Evolutionary conservation across 2,888 invertebrate genomes (phyloP).

Genomic region (Nudaria mundana): DNA sequence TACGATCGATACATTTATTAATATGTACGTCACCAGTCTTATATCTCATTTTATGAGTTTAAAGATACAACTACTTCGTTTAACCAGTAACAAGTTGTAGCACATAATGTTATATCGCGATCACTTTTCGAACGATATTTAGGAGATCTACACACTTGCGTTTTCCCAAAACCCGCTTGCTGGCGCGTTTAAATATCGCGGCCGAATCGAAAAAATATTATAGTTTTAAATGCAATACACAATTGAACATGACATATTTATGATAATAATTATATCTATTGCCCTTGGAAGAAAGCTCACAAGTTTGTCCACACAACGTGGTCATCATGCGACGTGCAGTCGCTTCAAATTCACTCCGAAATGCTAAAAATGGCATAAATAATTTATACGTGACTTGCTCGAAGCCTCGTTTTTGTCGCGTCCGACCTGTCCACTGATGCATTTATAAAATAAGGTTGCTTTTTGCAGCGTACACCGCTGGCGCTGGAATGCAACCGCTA

Average conservation of each 20-base stretch:
- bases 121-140: no score
- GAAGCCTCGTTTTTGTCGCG: constrained; percentile 72
- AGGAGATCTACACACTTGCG: no score
- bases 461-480: constrained; percentile 71
- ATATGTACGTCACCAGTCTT: constrained; percentile 22
- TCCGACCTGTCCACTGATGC: constrained; percentile 79
- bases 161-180: no score
- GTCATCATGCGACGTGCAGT: constrained; percentile 47
- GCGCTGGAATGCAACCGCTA: constrained; percentile 78
- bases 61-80: no score
- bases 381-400: constrained; percentile 75
- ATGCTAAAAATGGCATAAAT: constrained; percentile 81
- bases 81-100: no score
- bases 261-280: no score
- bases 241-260: no score
- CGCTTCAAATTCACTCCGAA: constrained; percentile 64
- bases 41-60: neutral
- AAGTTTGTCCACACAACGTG: constrained; percentile 33
- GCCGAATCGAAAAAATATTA: no score
- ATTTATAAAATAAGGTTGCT: constrained; percentile 81
- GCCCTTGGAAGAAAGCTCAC: no score
- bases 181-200: no score
- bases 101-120: no score
- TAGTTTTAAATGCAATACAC: no score
- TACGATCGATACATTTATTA: constrained; percentile 26